A percentile compares a stretch with the other conserved stretches of the same genome.
phyloP scores from a whole-genome alignment of 2,888 invertebrate species.

The Lithophane semibrunnea region DNA sequence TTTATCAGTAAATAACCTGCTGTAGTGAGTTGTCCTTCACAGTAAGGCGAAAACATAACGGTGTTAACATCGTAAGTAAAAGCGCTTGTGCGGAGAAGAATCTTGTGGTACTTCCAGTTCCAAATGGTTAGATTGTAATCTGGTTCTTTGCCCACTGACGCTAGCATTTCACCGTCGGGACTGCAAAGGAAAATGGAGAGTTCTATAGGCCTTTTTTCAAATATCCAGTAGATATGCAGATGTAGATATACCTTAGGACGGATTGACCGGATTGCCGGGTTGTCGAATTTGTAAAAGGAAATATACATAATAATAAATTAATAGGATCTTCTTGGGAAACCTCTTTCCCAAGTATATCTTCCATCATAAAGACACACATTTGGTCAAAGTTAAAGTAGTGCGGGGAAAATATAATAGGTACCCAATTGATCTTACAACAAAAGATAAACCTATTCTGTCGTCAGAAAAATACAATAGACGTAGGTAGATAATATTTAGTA shows the following conservation, averaged over 20 bases:
- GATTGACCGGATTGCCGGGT: not conserved
- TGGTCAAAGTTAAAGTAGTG: not conserved
- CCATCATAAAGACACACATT: not conserved
- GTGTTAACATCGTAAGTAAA: slow-evolving; percentile 95
- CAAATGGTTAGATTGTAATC: slow-evolving; percentile 97
- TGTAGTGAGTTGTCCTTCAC: slow-evolving; percentile 94
- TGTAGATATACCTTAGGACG: not conserved
- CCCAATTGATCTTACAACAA: too few species aligned
- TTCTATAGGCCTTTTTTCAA: not conserved
- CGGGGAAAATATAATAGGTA: too few species aligned
- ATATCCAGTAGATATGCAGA: not conserved
- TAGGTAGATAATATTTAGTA: too few species aligned
- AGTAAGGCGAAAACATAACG: slow-evolving; percentile 95
- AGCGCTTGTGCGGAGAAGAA: slow-evolving; percentile 95
- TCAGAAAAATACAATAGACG: too few species aligned
- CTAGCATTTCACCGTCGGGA: slow-evolving; percentile 94
- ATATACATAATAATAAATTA: not conserved
- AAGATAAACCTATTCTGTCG: too few species aligned
- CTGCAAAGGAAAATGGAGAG: slow-evolving; percentile 85
- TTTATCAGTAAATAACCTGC: slow-evolving; percentile 89
- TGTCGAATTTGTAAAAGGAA: not conserved
- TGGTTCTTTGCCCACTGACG: slow-evolving; percentile 95
- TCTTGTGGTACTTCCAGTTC: slow-evolving; percentile 95
- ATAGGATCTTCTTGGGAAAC: not conserved
- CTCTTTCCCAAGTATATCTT: not conserved